Base-by-base conservation (phyloP, 2,113 vertebrate genomes). In the Bubo blakistoni region DNA sequence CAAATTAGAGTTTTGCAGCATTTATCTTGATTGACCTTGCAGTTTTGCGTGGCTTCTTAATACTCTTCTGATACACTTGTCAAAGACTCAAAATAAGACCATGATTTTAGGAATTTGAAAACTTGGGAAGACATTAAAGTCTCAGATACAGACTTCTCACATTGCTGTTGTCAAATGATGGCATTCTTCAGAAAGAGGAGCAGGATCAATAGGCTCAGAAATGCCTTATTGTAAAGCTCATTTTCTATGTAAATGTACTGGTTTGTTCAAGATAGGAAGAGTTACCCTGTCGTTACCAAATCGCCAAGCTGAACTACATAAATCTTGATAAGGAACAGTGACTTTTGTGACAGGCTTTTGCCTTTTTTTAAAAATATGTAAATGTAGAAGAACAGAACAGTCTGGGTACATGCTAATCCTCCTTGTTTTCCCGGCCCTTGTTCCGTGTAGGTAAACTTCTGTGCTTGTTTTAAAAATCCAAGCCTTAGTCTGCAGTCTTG, bases 71-170 rank as follows among this genome's bases (percentile, higher is more conserved):
- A 42, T 61, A 29, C 3, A 0, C 21, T 84, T 65, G 29, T 40
- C 51, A 38, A 40, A 54, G 54, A 67, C 38, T 83, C 16, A 46
- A 42, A 73, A 11, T 63, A n/a, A 79, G 46, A 81, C 16, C 9
- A 40, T 63, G 38, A 34, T 59, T 21, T 67, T 25, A 81, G 11
- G 9, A 40, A 36, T 36, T 36, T 44, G 44, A 71, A 81, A 57
- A 44, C 12, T 54, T 57, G 19, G 22, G 26, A 59, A 61, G 24
- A 29, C 8, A 59, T 78, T 57, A 7, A 49, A 80, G 71, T 66
- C 54, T 71, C 24, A 8, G 25, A 10, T 40, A 12, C 0, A 1
- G 24, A 51, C 22, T 83, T 86, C 30, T 72, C 0, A 1, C 3
- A 4, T 66, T 8, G 14, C 21, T 93, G 51, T 40, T 17, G 29